These are phyloP conservation scores for Mythimna ferrago DNA, from an alignment of 2,888 invertebrate genomes.

Conservation along the genomic window DNA sequence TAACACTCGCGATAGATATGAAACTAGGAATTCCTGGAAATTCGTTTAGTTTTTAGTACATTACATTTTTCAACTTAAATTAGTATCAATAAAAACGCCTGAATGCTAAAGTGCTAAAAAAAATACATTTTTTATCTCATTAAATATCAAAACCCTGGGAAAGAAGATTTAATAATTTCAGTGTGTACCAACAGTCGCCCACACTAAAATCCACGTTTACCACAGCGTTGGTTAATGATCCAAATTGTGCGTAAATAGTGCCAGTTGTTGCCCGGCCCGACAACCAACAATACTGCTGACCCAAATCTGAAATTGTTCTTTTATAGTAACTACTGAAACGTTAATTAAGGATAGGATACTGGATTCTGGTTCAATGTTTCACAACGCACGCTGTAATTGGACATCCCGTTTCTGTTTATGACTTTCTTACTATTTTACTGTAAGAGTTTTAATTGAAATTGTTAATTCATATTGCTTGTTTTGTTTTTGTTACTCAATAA, in stretches of 20 bases:
- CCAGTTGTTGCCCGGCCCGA: slow-evolving; percentile 12
- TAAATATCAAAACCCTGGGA: neutral
- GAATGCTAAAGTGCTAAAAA: neutral
- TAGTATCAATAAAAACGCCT: neutral
- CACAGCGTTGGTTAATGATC: slow-evolving; percentile 37
- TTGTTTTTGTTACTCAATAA: slow-evolving; percentile 1
- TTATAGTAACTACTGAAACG: slow-evolving; percentile 40
- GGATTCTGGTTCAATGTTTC: slow-evolving; percentile 25
- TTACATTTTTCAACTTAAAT: neutral
- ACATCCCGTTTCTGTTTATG: slow-evolving; percentile 23
- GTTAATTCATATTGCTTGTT: neutral
- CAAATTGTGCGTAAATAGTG: slow-evolving; percentile 51
- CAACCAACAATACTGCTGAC: slow-evolving; percentile 43
- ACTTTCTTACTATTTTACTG: neutral
- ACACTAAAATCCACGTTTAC: slow-evolving; percentile 32
- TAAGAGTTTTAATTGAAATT: neutral
- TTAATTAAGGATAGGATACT: slow-evolving; percentile 42
- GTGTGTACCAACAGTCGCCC: slow-evolving; percentile 4
- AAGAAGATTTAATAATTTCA: neutral
- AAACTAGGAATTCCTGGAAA: neutral
- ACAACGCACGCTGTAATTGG: slow-evolving; percentile 27
- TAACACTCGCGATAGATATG: neutral
- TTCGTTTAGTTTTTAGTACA: neutral
- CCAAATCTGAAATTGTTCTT: slow-evolving; percentile 47
- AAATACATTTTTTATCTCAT: neutral